These are phyloP conservation scores for Cephalopholis sonnerati DNA, from an alignment of 2,113 vertebrate genomes.

Conservation along the genomic window DNA sequence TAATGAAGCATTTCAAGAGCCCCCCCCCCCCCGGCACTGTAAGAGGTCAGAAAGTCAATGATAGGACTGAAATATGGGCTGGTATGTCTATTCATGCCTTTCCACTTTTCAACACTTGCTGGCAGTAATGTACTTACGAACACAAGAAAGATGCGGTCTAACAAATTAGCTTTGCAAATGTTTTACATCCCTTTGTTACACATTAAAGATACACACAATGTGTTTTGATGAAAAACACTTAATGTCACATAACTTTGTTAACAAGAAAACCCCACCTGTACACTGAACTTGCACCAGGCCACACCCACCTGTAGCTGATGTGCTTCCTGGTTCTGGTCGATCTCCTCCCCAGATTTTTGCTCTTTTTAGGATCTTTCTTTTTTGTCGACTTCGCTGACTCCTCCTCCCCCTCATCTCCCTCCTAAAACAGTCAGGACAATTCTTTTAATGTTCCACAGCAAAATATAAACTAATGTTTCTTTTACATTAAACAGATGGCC, in stretches of 20 bases:
- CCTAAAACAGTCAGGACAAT: conserved; percentile 17
- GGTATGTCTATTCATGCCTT: background rate
- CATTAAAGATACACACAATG: too few relatives aligned
- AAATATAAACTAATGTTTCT: background rate
- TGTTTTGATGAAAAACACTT: too few relatives aligned
- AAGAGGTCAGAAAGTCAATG: too few relatives aligned
- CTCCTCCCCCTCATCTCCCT: conserved; percentile 87
- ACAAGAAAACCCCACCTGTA: too few relatives aligned
- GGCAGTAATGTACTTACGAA: background rate
- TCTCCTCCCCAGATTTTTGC: conserved; percentile 92
- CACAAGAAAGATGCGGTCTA: background rate
- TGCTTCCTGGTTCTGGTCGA: conserved; percentile 95
- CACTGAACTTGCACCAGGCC: too few relatives aligned
- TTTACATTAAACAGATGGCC: background rate
- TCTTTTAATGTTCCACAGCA: background rate
- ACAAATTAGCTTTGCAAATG: background rate
- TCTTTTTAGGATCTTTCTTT: conserved; percentile 94
- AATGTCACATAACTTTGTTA: too few relatives aligned
- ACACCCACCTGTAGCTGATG: conserved; percentile 95
- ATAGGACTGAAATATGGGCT: too few relatives aligned
- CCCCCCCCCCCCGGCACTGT: too few relatives aligned
- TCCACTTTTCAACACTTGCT: background rate
- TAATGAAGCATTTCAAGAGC: too few relatives aligned
- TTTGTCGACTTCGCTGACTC: conserved; percentile 84
- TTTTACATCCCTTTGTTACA: too few relatives aligned